phyloP scores from a whole-genome alignment of 2,113 vertebrate genomes.

The Jacana jacana region DNA sequence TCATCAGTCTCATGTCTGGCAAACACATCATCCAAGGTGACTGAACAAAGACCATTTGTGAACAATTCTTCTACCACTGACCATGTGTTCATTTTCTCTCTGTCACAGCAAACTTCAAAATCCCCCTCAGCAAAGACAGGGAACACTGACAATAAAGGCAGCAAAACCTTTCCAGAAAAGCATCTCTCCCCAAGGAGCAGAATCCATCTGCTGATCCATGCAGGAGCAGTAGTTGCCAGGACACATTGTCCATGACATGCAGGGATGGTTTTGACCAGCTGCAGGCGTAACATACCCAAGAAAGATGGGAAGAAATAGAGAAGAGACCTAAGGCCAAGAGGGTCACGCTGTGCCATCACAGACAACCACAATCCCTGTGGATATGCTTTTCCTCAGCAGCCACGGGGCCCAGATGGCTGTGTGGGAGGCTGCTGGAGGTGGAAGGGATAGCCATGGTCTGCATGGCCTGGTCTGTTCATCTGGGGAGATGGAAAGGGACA shows the following conservation, averaged over 20 bases:
- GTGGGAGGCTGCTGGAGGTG: background rate
- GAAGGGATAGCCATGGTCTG: background rate
- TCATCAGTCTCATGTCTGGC: background rate
- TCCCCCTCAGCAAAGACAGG: background rate
- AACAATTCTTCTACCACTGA: background rate
- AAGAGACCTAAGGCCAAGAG: background rate
- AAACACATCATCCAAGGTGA: background rate
- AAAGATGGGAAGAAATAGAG: background rate
- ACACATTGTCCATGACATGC: background rate
- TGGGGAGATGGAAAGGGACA: background rate
- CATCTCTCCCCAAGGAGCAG: background rate
- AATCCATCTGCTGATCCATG: background rate
- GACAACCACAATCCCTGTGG: background rate
- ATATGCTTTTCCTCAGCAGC: background rate
- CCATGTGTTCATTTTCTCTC: background rate
- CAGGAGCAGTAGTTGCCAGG: background rate
- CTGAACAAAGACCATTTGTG: background rate
- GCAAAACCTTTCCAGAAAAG: background rate
- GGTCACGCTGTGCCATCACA: background rate
- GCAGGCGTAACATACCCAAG: background rate
- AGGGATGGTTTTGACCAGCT: background rate
- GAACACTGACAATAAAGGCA: background rate
- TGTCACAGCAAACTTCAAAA: background rate
- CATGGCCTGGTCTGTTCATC: background rate
- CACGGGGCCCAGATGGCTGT: fast-evolving